These are phyloP conservation scores for Tachyglossus aculeatus DNA, from an alignment of 2,797 vertebrate species.

Conservation along the genomic window DNA sequence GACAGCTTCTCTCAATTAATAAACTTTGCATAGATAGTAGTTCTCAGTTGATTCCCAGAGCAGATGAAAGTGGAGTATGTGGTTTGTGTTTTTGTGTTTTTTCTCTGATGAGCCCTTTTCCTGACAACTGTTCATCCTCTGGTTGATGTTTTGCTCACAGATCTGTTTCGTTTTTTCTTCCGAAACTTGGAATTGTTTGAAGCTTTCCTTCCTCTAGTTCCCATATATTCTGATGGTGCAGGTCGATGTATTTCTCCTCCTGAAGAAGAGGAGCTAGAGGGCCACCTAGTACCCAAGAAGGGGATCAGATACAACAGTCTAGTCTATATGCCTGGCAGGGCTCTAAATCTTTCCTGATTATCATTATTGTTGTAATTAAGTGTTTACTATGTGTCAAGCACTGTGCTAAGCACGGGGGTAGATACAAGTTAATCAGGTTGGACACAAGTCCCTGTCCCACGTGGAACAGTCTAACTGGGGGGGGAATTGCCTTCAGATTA, in stretches of 20 bases:
- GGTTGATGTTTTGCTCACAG: too few relatives aligned
- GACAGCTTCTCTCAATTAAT: too few relatives aligned
- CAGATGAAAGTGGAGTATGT: background rate
- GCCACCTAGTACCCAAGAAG: background rate
- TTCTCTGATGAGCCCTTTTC: background rate
- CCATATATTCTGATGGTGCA: background rate
- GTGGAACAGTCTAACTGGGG: too few relatives aligned
- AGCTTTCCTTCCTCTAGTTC: slow-evolving; percentile 18
- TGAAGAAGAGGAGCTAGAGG: background rate
- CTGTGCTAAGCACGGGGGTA: too few relatives aligned
- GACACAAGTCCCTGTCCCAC: too few relatives aligned
- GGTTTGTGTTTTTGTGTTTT: background rate
- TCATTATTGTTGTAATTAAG: background rate
- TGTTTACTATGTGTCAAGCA: background rate
- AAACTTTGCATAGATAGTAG: background rate
- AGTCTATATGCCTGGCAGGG: background rate
- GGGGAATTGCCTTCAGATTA: too few relatives aligned
- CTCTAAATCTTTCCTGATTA: background rate
- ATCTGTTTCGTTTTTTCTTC: background rate
- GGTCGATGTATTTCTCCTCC: background rate
- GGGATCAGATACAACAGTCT: background rate
- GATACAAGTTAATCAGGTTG: too few relatives aligned
- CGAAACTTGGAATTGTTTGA: slow-evolving; percentile 7
- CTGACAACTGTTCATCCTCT: too few relatives aligned
- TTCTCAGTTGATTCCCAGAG: background rate